Percentiles rank a stretch among this genome's conserved stretches.
Evolutionary conservation across 2,888 invertebrate genomes (phyloP).

Genomic region (Plebejus argus): DNA sequence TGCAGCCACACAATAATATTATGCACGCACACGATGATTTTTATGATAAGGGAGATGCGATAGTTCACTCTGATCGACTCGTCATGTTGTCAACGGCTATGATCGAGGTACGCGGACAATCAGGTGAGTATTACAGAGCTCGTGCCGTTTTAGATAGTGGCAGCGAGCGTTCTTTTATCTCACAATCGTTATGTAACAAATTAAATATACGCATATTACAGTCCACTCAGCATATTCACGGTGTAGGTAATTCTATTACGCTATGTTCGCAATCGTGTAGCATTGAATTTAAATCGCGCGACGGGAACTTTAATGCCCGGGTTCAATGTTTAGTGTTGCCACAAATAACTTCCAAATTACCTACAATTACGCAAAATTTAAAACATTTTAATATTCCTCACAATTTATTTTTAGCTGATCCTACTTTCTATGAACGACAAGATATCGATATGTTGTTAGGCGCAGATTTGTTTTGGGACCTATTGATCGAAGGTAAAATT

Average conservation of each 20-base stretch:
- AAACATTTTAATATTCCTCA: neutral
- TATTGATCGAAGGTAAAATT: neutral
- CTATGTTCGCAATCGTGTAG: slow-evolving; percentile 39
- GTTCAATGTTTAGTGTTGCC: too few relatives aligned
- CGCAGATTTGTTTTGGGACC: neutral
- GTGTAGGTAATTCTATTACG: slow-evolving; percentile 39
- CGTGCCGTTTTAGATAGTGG: slow-evolving; percentile 41
- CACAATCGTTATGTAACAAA: slow-evolving; percentile 38
- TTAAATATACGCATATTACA: slow-evolving; percentile 39
- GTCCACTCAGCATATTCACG: slow-evolving; percentile 42
- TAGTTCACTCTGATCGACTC: neutral
- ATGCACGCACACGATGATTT: neutral
- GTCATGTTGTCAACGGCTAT: slow-evolving; percentile 42
- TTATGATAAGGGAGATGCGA: neutral
- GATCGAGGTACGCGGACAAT: slow-evolving; percentile 32
- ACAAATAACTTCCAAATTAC: slow-evolving; percentile 10
- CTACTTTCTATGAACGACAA: too few relatives aligned
- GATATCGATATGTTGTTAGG: neutral
- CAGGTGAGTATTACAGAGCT: neutral
- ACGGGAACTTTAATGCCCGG: too few relatives aligned
- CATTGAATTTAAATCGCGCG: too few relatives aligned
- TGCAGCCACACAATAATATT: neutral
- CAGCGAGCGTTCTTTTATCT: slow-evolving; percentile 41
- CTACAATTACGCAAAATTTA: neutral
- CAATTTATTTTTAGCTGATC: neutral